Evolutionary conservation across 2,888 invertebrate genomes (phyloP).

Genomic region (Ennomos quercinarius): DNA sequence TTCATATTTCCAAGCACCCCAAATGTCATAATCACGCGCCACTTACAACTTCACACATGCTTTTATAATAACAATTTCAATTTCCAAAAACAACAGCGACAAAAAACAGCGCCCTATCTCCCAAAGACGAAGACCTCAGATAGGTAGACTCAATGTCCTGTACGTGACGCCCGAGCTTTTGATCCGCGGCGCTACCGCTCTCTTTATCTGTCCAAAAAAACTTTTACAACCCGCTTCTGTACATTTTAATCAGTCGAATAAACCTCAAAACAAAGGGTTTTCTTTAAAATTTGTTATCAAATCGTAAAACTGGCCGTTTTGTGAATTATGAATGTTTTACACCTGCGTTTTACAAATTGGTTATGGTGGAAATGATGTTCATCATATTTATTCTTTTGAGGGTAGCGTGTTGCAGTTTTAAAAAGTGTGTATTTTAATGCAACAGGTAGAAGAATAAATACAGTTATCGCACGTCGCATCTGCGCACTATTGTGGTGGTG

Average conservation of each 20-base stretch:
- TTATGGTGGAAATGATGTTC: slow-evolving; percentile 14
- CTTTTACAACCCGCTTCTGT: slow-evolving; percentile 75
- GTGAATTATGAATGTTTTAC: slow-evolving; percentile 59
- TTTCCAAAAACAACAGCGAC: slow-evolving; percentile 70
- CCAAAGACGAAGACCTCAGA: slow-evolving; percentile 47
- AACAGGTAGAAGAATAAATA: slow-evolving; percentile 7
- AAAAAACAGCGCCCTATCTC: slow-evolving; percentile 78
- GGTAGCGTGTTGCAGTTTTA: slow-evolving; percentile 8
- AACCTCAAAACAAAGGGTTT: slow-evolving; percentile 56
- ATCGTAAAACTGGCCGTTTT: slow-evolving; percentile 67
- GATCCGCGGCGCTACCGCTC: slow-evolving; percentile 70
- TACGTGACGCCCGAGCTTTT: slow-evolving; percentile 75
- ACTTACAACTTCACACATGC: slow-evolving; percentile 66
- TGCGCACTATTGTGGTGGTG: slow-evolving; percentile 4
- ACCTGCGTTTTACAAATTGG: slow-evolving; percentile 47
- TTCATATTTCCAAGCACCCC: slow-evolving; percentile 47
- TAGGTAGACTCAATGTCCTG: slow-evolving; percentile 73
- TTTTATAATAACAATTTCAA: slow-evolving; percentile 61
- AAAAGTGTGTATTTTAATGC: slow-evolving; percentile 1
- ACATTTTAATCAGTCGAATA: slow-evolving; percentile 78
- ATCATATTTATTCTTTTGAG: slow-evolving; percentile 18
- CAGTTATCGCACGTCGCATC: slow-evolving; percentile 28
- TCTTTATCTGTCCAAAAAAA: slow-evolving; percentile 71
- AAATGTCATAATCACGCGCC: slow-evolving; percentile 64
- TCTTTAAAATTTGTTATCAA: slow-evolving; percentile 75